Base-by-base conservation (phyloP, 1,140 invertebrate species). In the Bombus fervidus region DNA sequence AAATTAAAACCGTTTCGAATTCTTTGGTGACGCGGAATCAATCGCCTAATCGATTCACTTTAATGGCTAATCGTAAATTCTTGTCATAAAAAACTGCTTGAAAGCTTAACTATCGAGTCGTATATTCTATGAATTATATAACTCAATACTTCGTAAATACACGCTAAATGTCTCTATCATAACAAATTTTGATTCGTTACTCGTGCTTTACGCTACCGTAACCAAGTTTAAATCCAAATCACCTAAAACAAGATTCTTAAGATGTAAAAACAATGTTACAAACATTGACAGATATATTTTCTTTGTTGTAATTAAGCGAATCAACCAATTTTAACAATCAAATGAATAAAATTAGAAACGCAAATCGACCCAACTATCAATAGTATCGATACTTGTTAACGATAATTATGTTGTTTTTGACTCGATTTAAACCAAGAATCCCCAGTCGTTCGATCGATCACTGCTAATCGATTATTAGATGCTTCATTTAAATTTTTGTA, bases 141-240 rank as follows among this genome's bases (percentile, higher is more conserved):
- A 83, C 57, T 37, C 28, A 57, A 43, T 68, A 68, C 10, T n/a
- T 28, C 8, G 5, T 5, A n/a, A 62, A 10, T 66, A 83, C 9
- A 53, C 13, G 66, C 75, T 83, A 83, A 37, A 34, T 43, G 25
- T 57, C 43, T 25, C 47, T 84, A 85, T 37, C 25, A 57, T 80
- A 84, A 85, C 57, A 62, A 80, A 80, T 80, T 85, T 85, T 85
- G 77, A 85, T 85, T 85, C 76, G 57, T 80, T 72, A 72, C 39
- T 80, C 76, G 47, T 72, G 41, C 15, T 43, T 62, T 64, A 76
- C 8, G 37, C 12, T 39, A 39, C 37, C 3, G 25, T 31, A 43
- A 41, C 5, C 53, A 53, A 34, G 9, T 28, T 77, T 41, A 41
- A 1, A 43, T 25, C 15, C 37, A n/a, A 37, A 69, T 39, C 8